Conservation (phyloP, 2,888 invertebrate species). For the Drosophila quasianomalipes region DNA sequence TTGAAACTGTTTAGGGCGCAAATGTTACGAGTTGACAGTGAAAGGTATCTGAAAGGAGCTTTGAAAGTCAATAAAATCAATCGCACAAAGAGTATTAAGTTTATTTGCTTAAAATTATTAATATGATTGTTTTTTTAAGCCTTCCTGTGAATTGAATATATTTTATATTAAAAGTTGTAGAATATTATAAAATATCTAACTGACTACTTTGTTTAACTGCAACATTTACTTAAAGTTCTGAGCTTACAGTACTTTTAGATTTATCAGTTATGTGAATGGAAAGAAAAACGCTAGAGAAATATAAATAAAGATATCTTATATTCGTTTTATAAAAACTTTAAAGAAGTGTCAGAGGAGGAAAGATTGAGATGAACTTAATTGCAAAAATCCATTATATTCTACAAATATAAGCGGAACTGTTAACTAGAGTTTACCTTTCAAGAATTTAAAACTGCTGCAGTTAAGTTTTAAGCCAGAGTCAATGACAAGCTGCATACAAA, state of each 20-base stretch:
- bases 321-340: background rate
- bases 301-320: background rate
- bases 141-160: background rate
- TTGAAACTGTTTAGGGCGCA: background rate
- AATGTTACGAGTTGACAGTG: slow-evolving; percentile 12
- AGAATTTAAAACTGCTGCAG: background rate
- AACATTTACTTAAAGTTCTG: background rate
- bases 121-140: background rate
- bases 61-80: background rate
- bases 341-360: background rate
- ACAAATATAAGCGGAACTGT: background rate
- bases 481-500: slow-evolving; percentile 50
- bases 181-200: background rate
- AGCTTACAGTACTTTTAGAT: background rate
- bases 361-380: background rate
- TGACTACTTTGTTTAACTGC: background rate
- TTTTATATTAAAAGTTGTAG: background rate
- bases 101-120: background rate
- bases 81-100: background rate
- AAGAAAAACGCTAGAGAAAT: background rate
- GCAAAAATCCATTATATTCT: background rate
- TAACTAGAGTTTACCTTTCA: background rate
- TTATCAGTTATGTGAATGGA: background rate
- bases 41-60: background rate
- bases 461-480: slow-evolving; percentile 19